Evolutionary conservation across 2,797 vertebrate species (phyloP).

Genomic region (Protonibea diacanthus): DNA sequence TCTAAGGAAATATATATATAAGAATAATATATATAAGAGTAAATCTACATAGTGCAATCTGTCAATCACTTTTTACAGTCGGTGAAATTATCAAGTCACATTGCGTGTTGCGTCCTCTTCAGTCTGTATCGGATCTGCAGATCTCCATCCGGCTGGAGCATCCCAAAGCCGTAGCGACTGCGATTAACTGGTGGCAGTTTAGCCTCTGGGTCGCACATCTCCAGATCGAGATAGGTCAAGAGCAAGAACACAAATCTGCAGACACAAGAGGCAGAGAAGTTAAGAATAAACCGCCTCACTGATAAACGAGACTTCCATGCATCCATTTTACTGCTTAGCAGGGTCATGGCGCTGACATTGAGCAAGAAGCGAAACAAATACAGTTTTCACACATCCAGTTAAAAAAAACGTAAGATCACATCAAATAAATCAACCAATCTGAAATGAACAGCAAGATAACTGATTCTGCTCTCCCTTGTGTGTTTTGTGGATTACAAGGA

Average conservation of each 20-base stretch:
- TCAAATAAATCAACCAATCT: not conserved
- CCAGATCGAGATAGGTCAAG: conserved; percentile 84
- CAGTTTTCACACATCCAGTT: not conserved
- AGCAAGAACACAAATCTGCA: conserved; percentile 86
- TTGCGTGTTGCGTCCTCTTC: conserved; percentile 54
- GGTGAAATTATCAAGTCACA: conserved; percentile 5
- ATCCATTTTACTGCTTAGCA: too few relatives aligned
- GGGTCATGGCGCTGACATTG: too few relatives aligned
- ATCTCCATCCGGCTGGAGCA: conserved; percentile 86
- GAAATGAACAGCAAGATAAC: not conserved
- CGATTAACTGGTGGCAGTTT: conserved; percentile 83
- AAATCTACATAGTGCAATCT: conserved; percentile 72
- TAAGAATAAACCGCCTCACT: not conserved
- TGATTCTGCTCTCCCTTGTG: not conserved
- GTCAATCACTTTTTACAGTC: not conserved
- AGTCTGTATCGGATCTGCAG: conserved; percentile 81
- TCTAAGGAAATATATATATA: conserved; percentile 7
- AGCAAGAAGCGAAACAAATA: too few relatives aligned
- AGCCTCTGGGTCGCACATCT: conserved; percentile 75
- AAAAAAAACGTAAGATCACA: not conserved
- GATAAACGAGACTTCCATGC: not conserved
- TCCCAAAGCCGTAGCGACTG: conserved; percentile 86
- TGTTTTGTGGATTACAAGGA: not conserved
- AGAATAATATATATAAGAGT: conserved; percentile 55
- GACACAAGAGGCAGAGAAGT: conserved; percentile 67